A percentile compares a stretch with the other conserved stretches of the same genome.
Evolutionary conservation across 2,888 invertebrate species (phyloP).

Genomic region (Clanis bilineata): DNA sequence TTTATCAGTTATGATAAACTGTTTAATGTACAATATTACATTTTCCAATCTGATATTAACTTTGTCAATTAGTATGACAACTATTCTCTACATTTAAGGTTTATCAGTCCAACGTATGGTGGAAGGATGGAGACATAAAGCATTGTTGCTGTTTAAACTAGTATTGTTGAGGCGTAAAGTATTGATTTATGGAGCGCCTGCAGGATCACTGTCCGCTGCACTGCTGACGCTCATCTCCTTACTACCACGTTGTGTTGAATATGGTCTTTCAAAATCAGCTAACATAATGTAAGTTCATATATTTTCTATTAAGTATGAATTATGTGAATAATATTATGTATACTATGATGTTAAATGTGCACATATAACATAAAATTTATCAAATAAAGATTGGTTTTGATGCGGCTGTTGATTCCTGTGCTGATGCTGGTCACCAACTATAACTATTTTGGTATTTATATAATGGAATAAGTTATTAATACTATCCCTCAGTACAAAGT

Average conservation of each 20-base stretch:
- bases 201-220: conserved; percentile 92
- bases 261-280: conserved; percentile 91
- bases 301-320: no score
- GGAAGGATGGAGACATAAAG: conserved; percentile 94
- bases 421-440: neutral
- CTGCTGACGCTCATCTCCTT: conserved; percentile 94
- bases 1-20: neutral
- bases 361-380: no score
- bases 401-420: no score
- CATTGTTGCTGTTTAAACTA: conserved; percentile 95
- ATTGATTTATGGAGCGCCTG: conserved; percentile 96
- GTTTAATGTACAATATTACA: neutral
- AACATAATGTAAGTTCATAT: conserved; percentile 87
- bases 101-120: conserved; percentile 91
- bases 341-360: no score
- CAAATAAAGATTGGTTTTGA: no score
- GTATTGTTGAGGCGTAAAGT: conserved; percentile 94
- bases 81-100: conserved; percentile 82
- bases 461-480: neutral
- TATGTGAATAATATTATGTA: no score
- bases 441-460: neutral
- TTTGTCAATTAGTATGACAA: neutral
- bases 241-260: conserved; percentile 94
- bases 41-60: neutral
- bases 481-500: no score